These are phyloP conservation scores for Eupristina koningsbergeri DNA, from an alignment of 1,140 invertebrate genomes.

Conservation along the genomic window DNA sequence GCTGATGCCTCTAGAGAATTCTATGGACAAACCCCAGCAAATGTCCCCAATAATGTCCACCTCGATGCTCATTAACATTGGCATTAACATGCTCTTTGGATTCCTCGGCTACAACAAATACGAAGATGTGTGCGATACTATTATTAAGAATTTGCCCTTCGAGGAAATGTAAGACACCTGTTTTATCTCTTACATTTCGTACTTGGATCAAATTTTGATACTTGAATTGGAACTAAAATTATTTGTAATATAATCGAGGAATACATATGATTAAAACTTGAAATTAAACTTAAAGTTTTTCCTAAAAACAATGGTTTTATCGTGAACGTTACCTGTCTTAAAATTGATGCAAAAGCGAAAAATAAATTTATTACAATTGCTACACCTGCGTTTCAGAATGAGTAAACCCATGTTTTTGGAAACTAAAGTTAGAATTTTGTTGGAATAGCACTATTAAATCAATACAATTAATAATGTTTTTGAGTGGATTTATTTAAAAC, in stretches of 20 bases:
- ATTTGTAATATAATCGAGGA: background rate
- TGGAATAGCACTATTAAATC: background rate
- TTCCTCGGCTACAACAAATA: conserved; percentile 77
- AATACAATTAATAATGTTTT: background rate
- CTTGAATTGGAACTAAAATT: background rate
- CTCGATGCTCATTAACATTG: conserved; percentile 71
- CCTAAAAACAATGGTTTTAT: too few relatives aligned
- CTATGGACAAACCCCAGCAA: conserved; percentile 72
- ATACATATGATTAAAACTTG: too few relatives aligned
- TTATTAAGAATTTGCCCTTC: conserved; percentile 71
- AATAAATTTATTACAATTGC: background rate
- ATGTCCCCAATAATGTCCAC: conserved; percentile 71
- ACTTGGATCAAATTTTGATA: too few relatives aligned
- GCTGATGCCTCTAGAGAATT: conserved; percentile 75
- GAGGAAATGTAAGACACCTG: conserved; percentile 64
- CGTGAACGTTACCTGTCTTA: background rate
- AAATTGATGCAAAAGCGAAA: background rate
- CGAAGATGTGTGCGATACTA: conserved; percentile 67
- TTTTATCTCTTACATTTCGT: too few relatives aligned
- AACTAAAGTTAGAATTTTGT: background rate
- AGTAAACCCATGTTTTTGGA: too few relatives aligned
- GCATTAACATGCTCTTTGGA: conserved; percentile 72
- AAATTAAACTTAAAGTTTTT: too few relatives aligned
- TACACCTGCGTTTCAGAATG: too few relatives aligned
- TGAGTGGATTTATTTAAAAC: background rate